Evolutionary conservation across 2,888 invertebrate genomes (phyloP).

Genomic region (Acleris holmiana): DNA sequence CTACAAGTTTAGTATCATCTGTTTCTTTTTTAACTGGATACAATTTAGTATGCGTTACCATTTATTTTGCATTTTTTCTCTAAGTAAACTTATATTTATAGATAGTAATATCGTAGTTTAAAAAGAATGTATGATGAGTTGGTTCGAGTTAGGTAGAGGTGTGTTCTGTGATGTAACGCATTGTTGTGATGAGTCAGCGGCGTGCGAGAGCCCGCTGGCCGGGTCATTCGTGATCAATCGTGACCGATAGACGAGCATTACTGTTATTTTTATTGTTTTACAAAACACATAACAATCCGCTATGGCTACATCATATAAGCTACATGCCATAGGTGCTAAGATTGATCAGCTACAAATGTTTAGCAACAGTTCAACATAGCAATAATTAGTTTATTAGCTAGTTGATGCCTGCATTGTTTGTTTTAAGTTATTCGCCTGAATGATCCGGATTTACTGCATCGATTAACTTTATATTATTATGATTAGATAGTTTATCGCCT

Average conservation of each 20-base stretch:
- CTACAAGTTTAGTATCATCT: too few species aligned
- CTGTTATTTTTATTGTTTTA: constrained; percentile 26
- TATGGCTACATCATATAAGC: constrained; percentile 4
- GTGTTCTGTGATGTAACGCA: constrained; percentile 37
- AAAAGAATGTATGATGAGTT: not conserved
- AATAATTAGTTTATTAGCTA: not conserved
- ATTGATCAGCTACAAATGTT: constrained; percentile 24
- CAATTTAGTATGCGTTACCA: too few species aligned
- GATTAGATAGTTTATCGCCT: too few species aligned
- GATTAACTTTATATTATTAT: too few species aligned
- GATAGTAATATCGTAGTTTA: too few species aligned
- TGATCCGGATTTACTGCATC: too few species aligned
- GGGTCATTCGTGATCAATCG: constrained; percentile 7
- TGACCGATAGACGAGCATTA: constrained; percentile 22
- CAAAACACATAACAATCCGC: constrained; percentile 7
- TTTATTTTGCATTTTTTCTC: too few species aligned
- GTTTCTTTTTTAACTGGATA: too few species aligned
- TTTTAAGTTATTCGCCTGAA: not conserved
- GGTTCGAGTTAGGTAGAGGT: not conserved
- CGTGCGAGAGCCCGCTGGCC: constrained; percentile 3
- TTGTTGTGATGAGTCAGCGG: constrained; percentile 43
- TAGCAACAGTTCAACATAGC: not conserved
- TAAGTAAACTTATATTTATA: too few species aligned
- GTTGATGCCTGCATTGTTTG: not conserved
- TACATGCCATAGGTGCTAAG: constrained; percentile 11